A percentile compares a stretch with the other conserved stretches of the same genome.
Evolutionary conservation across 2,113 vertebrate species (phyloP).

Genomic region (Menura novaehollandiae): DNA sequence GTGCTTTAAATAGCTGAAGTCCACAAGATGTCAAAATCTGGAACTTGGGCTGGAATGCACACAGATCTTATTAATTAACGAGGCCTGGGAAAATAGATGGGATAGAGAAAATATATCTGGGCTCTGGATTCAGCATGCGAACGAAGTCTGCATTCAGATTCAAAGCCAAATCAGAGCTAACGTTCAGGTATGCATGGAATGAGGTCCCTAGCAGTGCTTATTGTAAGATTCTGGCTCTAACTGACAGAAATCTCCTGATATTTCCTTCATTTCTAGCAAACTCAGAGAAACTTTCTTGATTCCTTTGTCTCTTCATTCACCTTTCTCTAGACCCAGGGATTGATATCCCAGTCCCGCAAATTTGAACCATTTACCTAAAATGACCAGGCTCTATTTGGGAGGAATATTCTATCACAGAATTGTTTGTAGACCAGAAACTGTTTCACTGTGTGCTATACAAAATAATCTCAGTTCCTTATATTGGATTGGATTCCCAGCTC

Average conservation of each 20-base stretch:
- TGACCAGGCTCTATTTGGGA: background rate
- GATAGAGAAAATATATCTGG: conserved; percentile 3
- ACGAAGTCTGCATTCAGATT: background rate
- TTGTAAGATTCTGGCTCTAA: background rate
- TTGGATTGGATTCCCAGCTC: background rate
- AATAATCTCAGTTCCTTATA: background rate
- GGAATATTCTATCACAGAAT: background rate
- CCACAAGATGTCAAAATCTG: conserved; percentile 42
- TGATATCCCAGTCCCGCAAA: background rate
- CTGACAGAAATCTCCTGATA: background rate
- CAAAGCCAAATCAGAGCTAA: conserved; percentile 17
- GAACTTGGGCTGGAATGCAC: conserved; percentile 17
- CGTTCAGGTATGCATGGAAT: conserved; percentile 1
- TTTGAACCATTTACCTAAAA: background rate
- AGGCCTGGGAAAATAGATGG: conserved; percentile 47
- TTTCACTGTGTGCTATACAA: background rate
- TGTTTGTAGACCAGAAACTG: background rate
- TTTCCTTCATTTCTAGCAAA: background rate
- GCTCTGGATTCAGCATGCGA: conserved; percentile 34
- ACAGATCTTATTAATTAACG: conserved; percentile 40
- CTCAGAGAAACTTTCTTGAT: background rate
- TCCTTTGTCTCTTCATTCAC: background rate
- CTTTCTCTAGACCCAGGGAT: background rate
- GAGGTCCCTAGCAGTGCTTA: background rate
- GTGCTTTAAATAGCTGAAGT: conserved; percentile 52